Evolutionary conservation across 2,113 vertebrate species (phyloP).

Genomic region (Serranochromis macrocephalus): DNA sequence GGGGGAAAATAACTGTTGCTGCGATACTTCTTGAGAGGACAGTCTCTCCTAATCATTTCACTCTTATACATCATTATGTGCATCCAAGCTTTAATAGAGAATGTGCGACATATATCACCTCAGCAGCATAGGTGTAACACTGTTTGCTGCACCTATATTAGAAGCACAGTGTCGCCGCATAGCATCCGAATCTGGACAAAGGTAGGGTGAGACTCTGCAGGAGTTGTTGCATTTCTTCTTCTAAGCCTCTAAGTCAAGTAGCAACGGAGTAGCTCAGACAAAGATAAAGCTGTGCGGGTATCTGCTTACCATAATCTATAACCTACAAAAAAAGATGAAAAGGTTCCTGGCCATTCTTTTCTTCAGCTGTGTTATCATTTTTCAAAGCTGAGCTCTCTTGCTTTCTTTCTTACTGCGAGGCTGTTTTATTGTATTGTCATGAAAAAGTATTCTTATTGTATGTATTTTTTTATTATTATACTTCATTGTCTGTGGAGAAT

Average conservation of each 20-base stretch:
- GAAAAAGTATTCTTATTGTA: constrained; percentile 48
- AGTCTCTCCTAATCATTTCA: background rate
- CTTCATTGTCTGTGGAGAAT: constrained; percentile 50
- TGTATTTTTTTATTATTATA: constrained; percentile 32
- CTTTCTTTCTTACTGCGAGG: constrained; percentile 28
- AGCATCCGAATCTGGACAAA: constrained; percentile 27
- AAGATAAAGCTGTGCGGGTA: constrained; percentile 52
- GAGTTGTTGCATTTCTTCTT: constrained; percentile 48
- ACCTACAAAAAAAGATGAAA: constrained; percentile 62
- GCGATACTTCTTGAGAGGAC: background rate
- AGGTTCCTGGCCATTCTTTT: constrained; percentile 53
- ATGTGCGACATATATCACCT: background rate
- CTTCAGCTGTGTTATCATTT: constrained; percentile 59
- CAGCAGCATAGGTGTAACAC: background rate
- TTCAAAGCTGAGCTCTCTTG: constrained; percentile 50
- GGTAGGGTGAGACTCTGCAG: constrained; percentile 17
- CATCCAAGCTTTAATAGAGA: background rate
- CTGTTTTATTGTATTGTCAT: constrained; percentile 55
- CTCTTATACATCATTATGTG: background rate
- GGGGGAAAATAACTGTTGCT: background rate
- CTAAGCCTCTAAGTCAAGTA: constrained; percentile 50
- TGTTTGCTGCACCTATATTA: background rate
- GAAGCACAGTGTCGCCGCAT: background rate
- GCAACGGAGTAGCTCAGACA: constrained; percentile 41
- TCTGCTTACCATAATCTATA: constrained; percentile 73